phyloP scores from a whole-genome alignment of 2,888 invertebrate species.

The Apamea epomidion region DNA sequence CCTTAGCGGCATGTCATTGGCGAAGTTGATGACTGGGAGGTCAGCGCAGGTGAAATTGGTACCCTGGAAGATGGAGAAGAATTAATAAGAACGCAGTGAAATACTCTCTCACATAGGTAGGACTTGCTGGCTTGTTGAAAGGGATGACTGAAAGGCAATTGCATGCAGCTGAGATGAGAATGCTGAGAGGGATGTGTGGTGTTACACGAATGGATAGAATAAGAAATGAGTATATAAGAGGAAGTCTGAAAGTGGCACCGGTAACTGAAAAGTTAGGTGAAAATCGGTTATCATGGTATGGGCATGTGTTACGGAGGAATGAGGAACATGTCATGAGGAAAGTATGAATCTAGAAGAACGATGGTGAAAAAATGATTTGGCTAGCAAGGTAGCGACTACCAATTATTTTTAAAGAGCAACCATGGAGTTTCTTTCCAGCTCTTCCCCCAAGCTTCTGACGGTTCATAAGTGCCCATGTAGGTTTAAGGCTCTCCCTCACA shows the following conservation, averaged over 20 bases:
- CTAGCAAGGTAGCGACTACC: not conserved
- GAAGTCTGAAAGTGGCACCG: not conserved
- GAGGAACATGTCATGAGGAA: not conserved
- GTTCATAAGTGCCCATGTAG: not conserved
- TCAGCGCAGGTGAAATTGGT: constrained; percentile 49
- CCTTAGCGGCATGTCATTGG: constrained; percentile 19
- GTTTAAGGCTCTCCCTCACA: too few relatives aligned
- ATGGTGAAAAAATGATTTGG: not conserved
- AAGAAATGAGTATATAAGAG: not conserved
- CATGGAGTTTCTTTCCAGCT: not conserved
- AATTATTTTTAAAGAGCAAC: not conserved
- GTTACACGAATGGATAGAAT: too few relatives aligned
- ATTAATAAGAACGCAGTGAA: not conserved
- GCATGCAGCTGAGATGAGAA: too few relatives aligned
- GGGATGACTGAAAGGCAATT: not conserved
- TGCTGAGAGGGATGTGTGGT: too few relatives aligned
- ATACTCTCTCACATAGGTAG: not conserved
- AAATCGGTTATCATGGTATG: too few relatives aligned
- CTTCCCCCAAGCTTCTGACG: not conserved
- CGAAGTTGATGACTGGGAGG: constrained; percentile 48
- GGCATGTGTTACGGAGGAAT: not conserved
- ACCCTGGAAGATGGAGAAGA: constrained; percentile 43
- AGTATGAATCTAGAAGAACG: not conserved
- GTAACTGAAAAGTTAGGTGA: too few relatives aligned
- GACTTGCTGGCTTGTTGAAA: not conserved